Evolutionary conservation across 1,140 invertebrate genomes (phyloP), one percentile per base, ranked within the genome.

Genomic region (Myzus persicae): DNA sequence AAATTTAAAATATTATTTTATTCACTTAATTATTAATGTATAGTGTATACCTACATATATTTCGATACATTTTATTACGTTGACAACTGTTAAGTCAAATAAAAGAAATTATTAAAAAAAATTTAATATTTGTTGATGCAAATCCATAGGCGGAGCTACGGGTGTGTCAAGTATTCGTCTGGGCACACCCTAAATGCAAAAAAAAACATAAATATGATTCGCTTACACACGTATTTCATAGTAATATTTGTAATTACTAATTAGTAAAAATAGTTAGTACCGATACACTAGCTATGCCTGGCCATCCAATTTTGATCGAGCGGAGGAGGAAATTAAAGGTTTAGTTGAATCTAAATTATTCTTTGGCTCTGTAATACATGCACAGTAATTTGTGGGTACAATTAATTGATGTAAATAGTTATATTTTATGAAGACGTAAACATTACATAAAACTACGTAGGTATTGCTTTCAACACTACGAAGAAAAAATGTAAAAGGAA

Each of bases 131-230:
- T 44, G 42, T 87, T 38, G 44, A 87, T 44, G 7, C 44, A 20
- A 31, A 38, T 26, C 48, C 42, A 46, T 89, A 89, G 87, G 46
- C 87, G 46, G 87, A 89, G 87, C 48, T 51, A 51, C 87, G 22
- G 87, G 87, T 89, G 87, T 89, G 46, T 24, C 22, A 42, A 89
- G 18, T 36, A 51, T 89, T 8, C 14, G 20, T 22, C n/a, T 38
- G 31, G 84, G 40, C 84, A 85, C 84, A 85, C 84, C 84, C 84
- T 31, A 44, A 44, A 44, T 14, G 26, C 48, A 26, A 46, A 84
- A 40, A 82, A 84, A 84, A 9, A 82, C 38, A 84, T 84, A 84
- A 40, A 84, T 42, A 42, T 42, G n/a, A 76, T 1, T 31, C 22
- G 59, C 4, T 76, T 14, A 76, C 59, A 67, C 59, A n/a, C 31